Base-by-base conservation (phyloP, 2,888 invertebrate genomes). In the Labia minor region DNA sequence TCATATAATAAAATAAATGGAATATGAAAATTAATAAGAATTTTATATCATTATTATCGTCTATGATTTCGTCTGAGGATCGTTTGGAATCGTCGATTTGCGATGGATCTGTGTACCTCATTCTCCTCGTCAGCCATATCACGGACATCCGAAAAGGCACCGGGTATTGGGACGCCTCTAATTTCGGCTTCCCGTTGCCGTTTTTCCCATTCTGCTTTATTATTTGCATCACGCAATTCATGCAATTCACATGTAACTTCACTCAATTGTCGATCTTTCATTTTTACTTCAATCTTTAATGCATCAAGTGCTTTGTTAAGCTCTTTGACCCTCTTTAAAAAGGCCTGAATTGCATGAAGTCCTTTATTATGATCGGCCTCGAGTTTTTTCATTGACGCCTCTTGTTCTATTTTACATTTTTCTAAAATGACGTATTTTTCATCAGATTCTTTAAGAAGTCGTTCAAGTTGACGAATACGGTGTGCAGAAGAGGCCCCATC, bases 271-370 rank as follows among this genome's bases (percentile, higher is more conserved):
- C 70, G 71, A 66, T 76, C 76, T 68, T 75, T 76, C 66, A 77
- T 76, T 19, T 71, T 70, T 21, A 72, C 64, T 11, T 72, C 72
- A 66, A 70, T 70, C 69, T 76, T 75, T 67, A 78, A 70, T n/a
- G 72, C 71, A 2, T 72, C 73, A 20, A 77, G 75, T 69, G 78
- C 76, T 18, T 75, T 74, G 37, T 82, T 81, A 71, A 81, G 77
- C 70, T 82, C 80, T 69, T 82, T 79, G 71, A 82, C 81, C 71
- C 81, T 81, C 68, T 81, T 80, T 78, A 82, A 79, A 70, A 82
- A 82, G 26, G 80, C 81, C 75, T 84, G 82, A 65, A 84, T 82
- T 78, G 82, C 81, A 72, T 81, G 81, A 63, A 83, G 74, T 1
- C 83, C 83, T 72, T 83, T 84, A 62, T 78, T 77, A 70, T 83